phyloP scores from a whole-genome alignment of 2,113 vertebrate species.

The Climacteris rufus region DNA sequence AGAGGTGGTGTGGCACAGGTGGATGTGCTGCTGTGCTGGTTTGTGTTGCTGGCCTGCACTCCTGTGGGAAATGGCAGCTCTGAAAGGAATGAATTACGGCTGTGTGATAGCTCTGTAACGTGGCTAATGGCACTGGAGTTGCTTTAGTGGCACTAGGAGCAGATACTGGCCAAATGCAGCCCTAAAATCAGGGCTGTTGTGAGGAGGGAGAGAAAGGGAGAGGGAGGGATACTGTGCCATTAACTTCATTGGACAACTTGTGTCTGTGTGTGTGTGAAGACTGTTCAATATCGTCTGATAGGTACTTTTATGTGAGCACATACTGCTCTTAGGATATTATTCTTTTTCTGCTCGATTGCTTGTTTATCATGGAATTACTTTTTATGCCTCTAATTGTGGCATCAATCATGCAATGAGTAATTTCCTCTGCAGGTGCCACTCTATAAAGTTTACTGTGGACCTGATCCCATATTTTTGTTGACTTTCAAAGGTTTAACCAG shows the following conservation, averaged over 20 bases:
- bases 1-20: background rate
- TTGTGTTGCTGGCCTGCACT: background rate
- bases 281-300: accelerated
- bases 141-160: background rate
- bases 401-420: conserved; percentile 41
- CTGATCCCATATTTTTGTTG: conserved; percentile 25
- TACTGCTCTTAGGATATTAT: background rate
- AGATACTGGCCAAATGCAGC: background rate
- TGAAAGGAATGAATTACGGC: background rate
- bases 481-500: conserved; percentile 26
- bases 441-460: conserved; percentile 39
- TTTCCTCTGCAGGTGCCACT: conserved; percentile 50
- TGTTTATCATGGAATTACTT: conserved; percentile 44
- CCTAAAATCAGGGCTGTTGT: accelerated
- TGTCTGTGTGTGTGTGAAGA: background rate
- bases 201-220: background rate
- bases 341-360: background rate
- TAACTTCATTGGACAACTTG: background rate
- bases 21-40: background rate
- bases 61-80: background rate
- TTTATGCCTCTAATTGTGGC: conserved; percentile 45
- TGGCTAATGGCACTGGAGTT: background rate
- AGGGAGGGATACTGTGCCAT: background rate
- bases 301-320: background rate
- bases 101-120: background rate